Conservation (phyloP, 2,888 invertebrate species). For the Agonopterix alstromeriana region DNA sequence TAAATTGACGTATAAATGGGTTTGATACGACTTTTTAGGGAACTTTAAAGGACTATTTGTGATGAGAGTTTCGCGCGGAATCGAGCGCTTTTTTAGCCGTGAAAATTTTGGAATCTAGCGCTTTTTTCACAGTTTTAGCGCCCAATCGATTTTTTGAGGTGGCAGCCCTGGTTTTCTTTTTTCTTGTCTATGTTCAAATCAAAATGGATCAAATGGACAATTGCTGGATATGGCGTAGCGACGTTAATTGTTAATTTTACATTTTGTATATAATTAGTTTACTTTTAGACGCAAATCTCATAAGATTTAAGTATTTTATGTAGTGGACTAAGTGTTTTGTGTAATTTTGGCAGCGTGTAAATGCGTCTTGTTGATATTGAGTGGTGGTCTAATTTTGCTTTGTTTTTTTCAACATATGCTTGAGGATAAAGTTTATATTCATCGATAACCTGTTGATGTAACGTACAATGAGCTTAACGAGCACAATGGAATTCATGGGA, state of each 20-base stretch:
- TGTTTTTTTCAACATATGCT: conserved; percentile 55
- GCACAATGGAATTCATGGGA: conserved; percentile 30
- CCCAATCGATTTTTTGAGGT: no score
- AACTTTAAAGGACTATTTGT: no score
- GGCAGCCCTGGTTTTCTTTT: no score
- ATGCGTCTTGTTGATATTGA: conserved; percentile 24
- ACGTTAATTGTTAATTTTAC: conserved; percentile 50
- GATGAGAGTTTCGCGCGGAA: no score
- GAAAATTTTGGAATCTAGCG: no score
- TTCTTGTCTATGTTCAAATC: no score
- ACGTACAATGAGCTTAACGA: conserved; percentile 43
- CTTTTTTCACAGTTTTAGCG: no score
- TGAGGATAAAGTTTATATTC: conserved; percentile 43
- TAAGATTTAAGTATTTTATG: conserved; percentile 51
- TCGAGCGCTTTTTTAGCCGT: no score
- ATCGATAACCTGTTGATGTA: conserved; percentile 32
- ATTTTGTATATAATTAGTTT: conserved; percentile 62
- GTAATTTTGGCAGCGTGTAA: conserved; percentile 26
- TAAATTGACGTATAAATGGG: no score
- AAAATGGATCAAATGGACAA: not conserved
- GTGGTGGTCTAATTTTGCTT: conserved; percentile 40
- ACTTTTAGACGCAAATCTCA: conserved; percentile 61
- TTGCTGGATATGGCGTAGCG: conserved; percentile 51
- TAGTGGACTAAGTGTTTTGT: conserved; percentile 27
- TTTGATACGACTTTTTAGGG: no score